phyloP scores from a whole-genome alignment of 2,888 invertebrate genomes.

The Polymixis flavicincta region DNA sequence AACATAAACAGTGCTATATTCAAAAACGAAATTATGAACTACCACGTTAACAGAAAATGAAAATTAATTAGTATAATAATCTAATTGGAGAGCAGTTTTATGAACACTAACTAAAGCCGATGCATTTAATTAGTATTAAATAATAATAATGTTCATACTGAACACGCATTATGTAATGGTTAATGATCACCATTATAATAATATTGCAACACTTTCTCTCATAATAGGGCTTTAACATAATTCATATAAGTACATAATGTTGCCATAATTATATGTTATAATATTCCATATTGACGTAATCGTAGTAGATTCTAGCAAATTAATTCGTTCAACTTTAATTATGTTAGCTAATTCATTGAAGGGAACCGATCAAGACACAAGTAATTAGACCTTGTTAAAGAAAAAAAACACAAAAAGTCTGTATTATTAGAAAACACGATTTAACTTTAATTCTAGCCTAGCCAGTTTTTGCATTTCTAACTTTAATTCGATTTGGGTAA shows the following conservation, averaged over 20 bases:
- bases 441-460: too few relatives aligned
- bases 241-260: slow-evolving; percentile 16
- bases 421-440: too few relatives aligned
- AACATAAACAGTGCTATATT: background rate
- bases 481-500: too few relatives aligned
- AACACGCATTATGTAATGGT: slow-evolving; percentile 16
- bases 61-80: slow-evolving; percentile 22
- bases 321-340: background rate
- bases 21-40: background rate
- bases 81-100: slow-evolving; percentile 30
- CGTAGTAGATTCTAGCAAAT: background rate
- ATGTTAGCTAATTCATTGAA: background rate
- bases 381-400: background rate
- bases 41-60: slow-evolving; percentile 31
- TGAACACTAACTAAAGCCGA: slow-evolving; percentile 18
- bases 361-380: background rate
- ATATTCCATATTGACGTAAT: slow-evolving; percentile 1
- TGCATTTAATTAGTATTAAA: slow-evolving; percentile 40
- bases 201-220: slow-evolving; percentile 38
- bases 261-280: background rate
- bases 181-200: slow-evolving; percentile 27
- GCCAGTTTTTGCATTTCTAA: too few relatives aligned
- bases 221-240: slow-evolving; percentile 16
- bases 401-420: background rate
- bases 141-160: slow-evolving; percentile 30